Evolutionary conservation across 2,797 vertebrate genomes (phyloP), one percentile per base, ranked within the genome.

Genomic region (Enteromius trimaculatus): DNA sequence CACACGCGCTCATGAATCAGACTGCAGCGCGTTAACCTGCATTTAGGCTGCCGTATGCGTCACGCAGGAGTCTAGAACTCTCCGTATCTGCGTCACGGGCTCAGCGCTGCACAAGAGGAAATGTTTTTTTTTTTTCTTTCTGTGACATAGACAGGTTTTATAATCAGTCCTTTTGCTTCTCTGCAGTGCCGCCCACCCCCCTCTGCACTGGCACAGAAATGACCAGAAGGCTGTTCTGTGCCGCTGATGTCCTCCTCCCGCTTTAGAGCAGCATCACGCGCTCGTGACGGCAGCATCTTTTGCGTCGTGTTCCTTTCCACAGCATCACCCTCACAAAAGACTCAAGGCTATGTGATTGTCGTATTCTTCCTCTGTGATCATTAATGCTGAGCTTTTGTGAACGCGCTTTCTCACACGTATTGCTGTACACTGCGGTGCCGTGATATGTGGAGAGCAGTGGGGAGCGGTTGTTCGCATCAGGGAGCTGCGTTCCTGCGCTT

Each of bases 121-220:
- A 26, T 75, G 42, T 31, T 74, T 84, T 80, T 37, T 72, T 87
- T 69, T 31, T 31, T 76, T 75, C 47, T 31, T 76, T 75, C 47
- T 80, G 60, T 87, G 85, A 86, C 82, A 82, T 86, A 80, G 81
- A 76, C 31, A 47, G 78, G 82, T 88, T 90, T 89, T 89, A 85
- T 86, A 87, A 89, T 65, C 19, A 3, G 4, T 19, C 37, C 34
- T 76, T 71, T 69, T 65, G 79, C 83, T 71, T 55, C 64, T 83
- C 86, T 74, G 77, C 84, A 77, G 66, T 77, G 37, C 69, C 11
- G 7, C 74, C 34, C 77, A 23, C 62, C 77, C 78, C 79, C 85
- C 80, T 79, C 81, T 34, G 23, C 81, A 71, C 65, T 64, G 51
- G 44, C 72, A 80, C 77, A 77, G 60, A 85, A 84, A 77, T 84